Evolutionary conservation across 2,888 invertebrate species (phyloP), one percentile per base, ranked within the genome.

Genomic region (Synanthedon andrenaeformis): DNA sequence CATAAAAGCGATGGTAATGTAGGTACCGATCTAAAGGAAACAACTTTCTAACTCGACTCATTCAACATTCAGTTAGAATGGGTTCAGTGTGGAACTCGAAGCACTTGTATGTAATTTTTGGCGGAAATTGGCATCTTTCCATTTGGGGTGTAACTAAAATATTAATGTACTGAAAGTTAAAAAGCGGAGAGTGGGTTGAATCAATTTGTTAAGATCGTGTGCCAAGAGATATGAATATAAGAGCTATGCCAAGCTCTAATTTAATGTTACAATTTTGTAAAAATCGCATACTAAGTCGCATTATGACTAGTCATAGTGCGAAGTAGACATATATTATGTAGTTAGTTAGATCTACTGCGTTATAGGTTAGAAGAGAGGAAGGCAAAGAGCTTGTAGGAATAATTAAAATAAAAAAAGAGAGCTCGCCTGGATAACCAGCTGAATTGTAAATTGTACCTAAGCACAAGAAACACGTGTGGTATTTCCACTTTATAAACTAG

Each of bases 51-150:
- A 54, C 56, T 63, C 58, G 53, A 55, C 57, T 56, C 62, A 60
- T 66, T 63, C 60, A 61, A 59, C 58, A 60, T 67, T 66, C 59
- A 63, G 59, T 65, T 58, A 60, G 57, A 63, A 56, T 59, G 57
- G 57, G 60, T 60, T 51, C 53, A 51, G 55, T 61, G 58, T 63
- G 56, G 59, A 62, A 61, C 65, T 62, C 58, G 65, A 59, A 62
- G 54, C 62, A 56, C 45, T 53, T 51, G 57, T 58, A 58, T 58
- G 58, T 61, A 65, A 61, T 67, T 69, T 66, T 69, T 71, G 73
- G 70, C 70, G 66, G 71, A 67, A 69, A 59, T 79, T 79, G 77
- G 81, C 79, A 74, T 64, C 61, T 65, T 65, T 79, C 77, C 78
- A 79, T 69, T 66, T 64, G 63, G 45, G 45, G 45, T 45, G 45